These are phyloP conservation scores for Acestrorhynchus altus DNA, from an alignment of 2,797 vertebrate species.

Conservation along the genomic window DNA sequence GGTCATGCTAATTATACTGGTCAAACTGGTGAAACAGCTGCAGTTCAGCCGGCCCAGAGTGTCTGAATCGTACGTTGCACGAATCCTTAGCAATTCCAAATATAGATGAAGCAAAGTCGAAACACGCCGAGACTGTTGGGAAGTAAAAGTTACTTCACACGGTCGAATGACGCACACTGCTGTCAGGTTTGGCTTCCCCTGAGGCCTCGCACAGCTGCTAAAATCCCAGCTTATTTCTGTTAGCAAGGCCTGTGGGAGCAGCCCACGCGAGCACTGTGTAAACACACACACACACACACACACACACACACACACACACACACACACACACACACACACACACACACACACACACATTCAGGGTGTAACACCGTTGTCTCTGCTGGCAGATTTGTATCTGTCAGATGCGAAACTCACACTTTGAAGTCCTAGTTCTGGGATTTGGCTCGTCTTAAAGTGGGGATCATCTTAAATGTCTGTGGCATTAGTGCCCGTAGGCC, in stretches of 20 bases:
- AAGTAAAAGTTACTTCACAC: neutral
- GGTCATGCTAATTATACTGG: too few relatives aligned
- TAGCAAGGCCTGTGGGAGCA: too few relatives aligned
- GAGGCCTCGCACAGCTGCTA: neutral
- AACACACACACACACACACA: too few relatives aligned
- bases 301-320: too few relatives aligned
- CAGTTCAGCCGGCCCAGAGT: too few relatives aligned
- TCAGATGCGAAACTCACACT: conserved; percentile 64
- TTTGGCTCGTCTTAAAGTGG: conserved; percentile 66
- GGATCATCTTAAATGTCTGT: conserved; percentile 68
- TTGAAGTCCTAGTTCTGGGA: conserved; percentile 65
- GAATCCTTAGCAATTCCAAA: neutral
- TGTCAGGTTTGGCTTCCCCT: too few relatives aligned
- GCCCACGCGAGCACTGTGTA: neutral
- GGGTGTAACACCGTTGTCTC: conserved; percentile 21
- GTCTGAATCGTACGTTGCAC: too few relatives aligned
- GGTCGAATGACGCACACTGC: neutral
- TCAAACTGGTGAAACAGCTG: too few relatives aligned
- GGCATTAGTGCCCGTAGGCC: conserved; percentile 74
- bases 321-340: too few relatives aligned
- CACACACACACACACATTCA: conserved; percentile 44
- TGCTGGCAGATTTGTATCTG: conserved; percentile 57
- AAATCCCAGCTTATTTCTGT: neutral
- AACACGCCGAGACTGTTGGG: neutral
- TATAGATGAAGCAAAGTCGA: neutral